Evolutionary conservation across 1,140 invertebrate species (phyloP), one percentile per base, ranked within the genome.

Genomic region (Pteromalus puparum): DNA sequence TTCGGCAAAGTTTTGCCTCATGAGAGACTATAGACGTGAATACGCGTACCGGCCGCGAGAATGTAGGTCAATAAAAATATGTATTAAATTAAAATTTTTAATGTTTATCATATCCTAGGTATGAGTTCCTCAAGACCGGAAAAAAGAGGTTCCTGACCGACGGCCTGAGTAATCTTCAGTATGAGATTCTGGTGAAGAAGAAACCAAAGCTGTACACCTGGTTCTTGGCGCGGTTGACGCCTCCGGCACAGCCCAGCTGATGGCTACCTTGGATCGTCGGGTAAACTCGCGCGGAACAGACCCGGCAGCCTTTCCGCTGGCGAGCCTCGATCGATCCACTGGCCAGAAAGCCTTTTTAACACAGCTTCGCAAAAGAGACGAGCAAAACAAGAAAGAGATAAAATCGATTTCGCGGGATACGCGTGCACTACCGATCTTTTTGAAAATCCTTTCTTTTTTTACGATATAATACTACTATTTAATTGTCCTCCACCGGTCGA

Each of bases 151-250:
- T 96, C 91, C 94, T 95, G 84, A 96, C 95, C 72, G 98, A 99
- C 90, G 98, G 98, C 15, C 94, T 99, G 28, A 97, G 95, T 86
- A 97, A 95, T 88, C 94, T 98, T n/a, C 95, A 97, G 86, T 99
- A 99, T 92, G 95, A 96, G 86, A 87, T 97, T 53, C 91, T 96
- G 48, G 94, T 96, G 83, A 94, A 96, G 30, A 94, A 96, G 85
- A 94, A 96, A 79, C 94, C 95, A 65, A 94, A 95, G 86, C 92
- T 97, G 1, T 97, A 97, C 92, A 97, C 97, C 28, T 96, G 96
- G 94, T 92, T 97, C 24, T 89, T 96, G 82, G 96, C 96, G 21
- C 95, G 95, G 89, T 88, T 96, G 21, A 93, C 92, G 12, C 90
- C 93, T 21, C 93, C 93, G 0, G 26, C 67, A 2, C 90, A 93